A percentile compares a stretch with the other conserved stretches of the same genome.
phyloP scores from a whole-genome alignment of 2,797 vertebrate genomes.

The Chrosomus eos region DNA sequence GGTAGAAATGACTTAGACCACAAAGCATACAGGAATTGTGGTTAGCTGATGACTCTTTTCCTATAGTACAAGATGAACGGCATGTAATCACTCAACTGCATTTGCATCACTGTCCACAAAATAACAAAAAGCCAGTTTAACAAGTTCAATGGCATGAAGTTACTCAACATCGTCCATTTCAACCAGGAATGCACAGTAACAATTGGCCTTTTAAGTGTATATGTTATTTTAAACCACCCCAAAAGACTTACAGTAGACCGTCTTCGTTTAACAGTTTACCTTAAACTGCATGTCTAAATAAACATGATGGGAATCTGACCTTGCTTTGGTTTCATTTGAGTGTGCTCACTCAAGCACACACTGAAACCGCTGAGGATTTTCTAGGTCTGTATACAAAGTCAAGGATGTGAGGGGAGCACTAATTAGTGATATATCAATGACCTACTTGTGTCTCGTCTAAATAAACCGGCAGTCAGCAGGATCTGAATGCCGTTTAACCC shows the following conservation, averaged over 20 bases:
- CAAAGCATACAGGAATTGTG: neutral
- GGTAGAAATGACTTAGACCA: neutral
- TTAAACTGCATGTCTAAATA: constrained; percentile 25
- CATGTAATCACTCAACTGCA: constrained; percentile 23
- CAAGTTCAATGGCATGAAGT: constrained; percentile 12
- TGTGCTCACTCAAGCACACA: neutral
- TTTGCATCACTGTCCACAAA: constrained; percentile 7
- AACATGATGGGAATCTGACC: constrained; percentile 15
- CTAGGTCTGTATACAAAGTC: constrained; percentile 33
- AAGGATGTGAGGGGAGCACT: constrained; percentile 47
- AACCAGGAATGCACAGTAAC: neutral
- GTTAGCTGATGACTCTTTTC: constrained; percentile 24
- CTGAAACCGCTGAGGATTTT: constrained; percentile 17
- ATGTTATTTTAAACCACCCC: neutral
- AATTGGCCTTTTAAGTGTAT: neutral
- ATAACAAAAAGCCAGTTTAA: constrained; percentile 8
- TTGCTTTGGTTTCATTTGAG: constrained; percentile 6
- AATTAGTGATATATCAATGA: constrained; percentile 57
- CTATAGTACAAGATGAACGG: neutral
- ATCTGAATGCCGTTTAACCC: constrained; percentile 33
- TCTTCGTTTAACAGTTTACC: constrained; percentile 21
- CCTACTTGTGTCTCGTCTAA: constrained; percentile 54
- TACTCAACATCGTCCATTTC: constrained; percentile 2
- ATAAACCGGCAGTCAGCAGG: constrained; percentile 53
- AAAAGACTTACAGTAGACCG: constrained; percentile 20